These are phyloP conservation scores for Diploptera punctata DNA, from an alignment of 2,888 invertebrate species.

Conservation along the genomic window DNA sequence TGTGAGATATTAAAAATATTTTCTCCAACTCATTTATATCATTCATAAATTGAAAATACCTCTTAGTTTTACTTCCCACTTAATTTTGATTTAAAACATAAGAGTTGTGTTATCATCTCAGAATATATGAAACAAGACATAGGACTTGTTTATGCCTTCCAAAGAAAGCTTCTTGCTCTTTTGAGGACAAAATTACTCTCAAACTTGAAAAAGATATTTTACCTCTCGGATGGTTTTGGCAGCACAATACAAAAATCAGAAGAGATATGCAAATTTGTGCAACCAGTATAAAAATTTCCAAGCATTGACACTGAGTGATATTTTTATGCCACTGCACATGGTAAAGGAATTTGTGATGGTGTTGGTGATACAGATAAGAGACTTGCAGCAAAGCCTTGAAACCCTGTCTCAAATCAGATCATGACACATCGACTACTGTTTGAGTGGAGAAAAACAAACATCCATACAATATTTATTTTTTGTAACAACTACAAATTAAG, in stretches of 20 bases:
- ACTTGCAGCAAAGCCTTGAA: too few relatives aligned
- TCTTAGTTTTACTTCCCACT: too few relatives aligned
- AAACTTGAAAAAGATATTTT: constrained; percentile 6
- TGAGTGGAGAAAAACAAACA: constrained; percentile 1
- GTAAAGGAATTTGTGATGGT: neutral
- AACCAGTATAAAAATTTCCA: neutral
- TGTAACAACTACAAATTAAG: neutral
- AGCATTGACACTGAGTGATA: neutral
- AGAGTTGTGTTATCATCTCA: too few relatives aligned
- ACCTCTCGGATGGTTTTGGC: constrained; percentile 9
- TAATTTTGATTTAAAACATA: neutral
- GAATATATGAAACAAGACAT: too few relatives aligned
- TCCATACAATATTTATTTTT: neutral
- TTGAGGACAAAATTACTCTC: constrained; percentile 10
- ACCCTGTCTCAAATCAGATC: constrained; percentile 2
- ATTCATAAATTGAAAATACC: too few relatives aligned
- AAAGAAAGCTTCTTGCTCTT: neutral
- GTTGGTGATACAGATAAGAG: neutral
- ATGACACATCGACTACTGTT: neutral
- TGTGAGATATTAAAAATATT: too few relatives aligned
- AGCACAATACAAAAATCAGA: constrained; percentile 1
- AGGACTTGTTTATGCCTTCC: too few relatives aligned
- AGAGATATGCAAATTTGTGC: too few relatives aligned
- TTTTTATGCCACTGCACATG: neutral
- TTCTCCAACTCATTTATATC: too few relatives aligned